These are phyloP conservation scores for Tachyglossus aculeatus DNA, from an alignment of 2,797 vertebrate genomes.

Conservation along the genomic window DNA sequence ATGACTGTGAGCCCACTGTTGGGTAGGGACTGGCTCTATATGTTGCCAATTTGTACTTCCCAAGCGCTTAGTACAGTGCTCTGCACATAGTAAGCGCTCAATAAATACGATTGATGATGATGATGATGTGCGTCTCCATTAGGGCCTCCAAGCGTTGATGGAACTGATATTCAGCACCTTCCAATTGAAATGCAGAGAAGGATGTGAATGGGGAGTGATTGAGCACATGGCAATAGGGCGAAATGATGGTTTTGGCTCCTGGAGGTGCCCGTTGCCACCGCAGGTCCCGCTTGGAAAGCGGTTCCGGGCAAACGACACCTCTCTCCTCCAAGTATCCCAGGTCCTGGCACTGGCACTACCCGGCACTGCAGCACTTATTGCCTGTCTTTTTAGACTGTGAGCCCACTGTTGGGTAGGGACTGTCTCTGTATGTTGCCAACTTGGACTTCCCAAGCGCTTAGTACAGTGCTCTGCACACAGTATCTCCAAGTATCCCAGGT, in stretches of 20 bases:
- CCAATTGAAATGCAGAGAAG: not conserved
- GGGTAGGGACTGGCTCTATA: no score
- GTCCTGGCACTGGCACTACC: not conserved
- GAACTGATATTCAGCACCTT: not conserved
- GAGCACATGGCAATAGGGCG: not conserved
- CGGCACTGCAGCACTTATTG: conserved; percentile 47
- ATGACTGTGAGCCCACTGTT: no score
- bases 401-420: no score
- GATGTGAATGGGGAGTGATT: conserved; percentile 21
- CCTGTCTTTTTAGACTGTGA: no score
- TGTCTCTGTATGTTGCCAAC: no score
- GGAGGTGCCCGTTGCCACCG: not conserved
- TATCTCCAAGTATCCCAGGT: no score
- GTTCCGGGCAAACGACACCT: not conserved
- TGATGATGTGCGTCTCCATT: not conserved
- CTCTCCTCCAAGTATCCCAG: not conserved
- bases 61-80: no score
- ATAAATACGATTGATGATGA: no score
- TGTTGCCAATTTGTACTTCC: no score
- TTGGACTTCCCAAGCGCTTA: no score
- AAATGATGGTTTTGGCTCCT: not conserved
- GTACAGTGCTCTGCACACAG: no score
- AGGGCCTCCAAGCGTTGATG: not conserved
- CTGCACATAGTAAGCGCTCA: no score
- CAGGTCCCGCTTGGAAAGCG: not conserved